Base-by-base conservation (phyloP, 2,888 invertebrate species). In the Hedya salicella region DNA sequence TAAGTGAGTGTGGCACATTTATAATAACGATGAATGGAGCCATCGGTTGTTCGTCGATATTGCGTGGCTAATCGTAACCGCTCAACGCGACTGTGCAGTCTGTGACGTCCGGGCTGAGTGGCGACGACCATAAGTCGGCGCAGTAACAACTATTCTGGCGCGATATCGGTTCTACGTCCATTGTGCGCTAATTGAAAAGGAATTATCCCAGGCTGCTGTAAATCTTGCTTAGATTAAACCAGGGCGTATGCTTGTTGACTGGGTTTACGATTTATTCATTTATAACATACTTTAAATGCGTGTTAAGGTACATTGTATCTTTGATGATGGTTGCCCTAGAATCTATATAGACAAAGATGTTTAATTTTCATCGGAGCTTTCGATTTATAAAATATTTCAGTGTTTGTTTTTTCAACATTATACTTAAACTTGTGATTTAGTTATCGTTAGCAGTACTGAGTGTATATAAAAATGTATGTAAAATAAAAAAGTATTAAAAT, bases 1-100 rank as follows among this genome's bases (percentile, higher is more conserved):
- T 92, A 92, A 92, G 91, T 83, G 91, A 91, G 89, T 91, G 91
- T 88, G 82, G 87, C 89, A 89, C 91, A 91, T 91, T 91, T 89
- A 91, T 91, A 91, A 91, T 91, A 91, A 89, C 91, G 92, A 91
- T 92, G 91, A 91, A 92, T 92, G 89, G 89, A 79, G 77, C 79
- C 83, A 86, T 87, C 86, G 87, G 85, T 74, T 83, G 87, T 83
- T 85, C 77, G 80, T 85, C 89, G 88, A 88, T 89, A 88, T 87
- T 83, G 87, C 91, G 89, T 87, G 80, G 82, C 89, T 79, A 89
- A 91, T 91, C 85, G 78, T 86, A 83, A 84, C 85, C 87, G 88
- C 80, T 84, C 83, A 79, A 75, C 79, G 77, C 79, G 75, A 80
- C 82, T 44, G 32, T 32, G 4, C 25, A 19, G 17, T 32, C 30